Conservation (phyloP, 2,797 vertebrate genomes). For the Galagoides demidoff region DNA sequence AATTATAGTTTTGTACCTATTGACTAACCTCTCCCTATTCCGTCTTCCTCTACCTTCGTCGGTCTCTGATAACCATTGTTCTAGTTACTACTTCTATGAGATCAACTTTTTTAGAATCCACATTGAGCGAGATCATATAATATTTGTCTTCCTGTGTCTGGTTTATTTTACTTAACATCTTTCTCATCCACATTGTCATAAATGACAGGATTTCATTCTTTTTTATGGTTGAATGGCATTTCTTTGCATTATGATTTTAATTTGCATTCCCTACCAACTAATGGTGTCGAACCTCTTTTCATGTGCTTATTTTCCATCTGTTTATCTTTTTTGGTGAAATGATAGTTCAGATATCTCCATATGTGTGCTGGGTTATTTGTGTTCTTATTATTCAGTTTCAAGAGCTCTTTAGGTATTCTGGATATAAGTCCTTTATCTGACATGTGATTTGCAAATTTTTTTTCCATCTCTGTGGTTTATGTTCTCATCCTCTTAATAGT, state of each 20-base stretch:
- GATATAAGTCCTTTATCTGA: constrained; percentile 7
- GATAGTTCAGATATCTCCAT: not conserved
- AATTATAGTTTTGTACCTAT: not conserved
- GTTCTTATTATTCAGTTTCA: constrained; percentile 25
- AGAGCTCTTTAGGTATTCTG: not conserved
- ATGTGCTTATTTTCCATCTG: not conserved
- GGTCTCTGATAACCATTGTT: not conserved
- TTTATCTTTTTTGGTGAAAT: constrained; percentile 25
- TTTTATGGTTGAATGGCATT: not conserved
- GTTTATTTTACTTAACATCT: not conserved
- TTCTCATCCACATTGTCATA: not conserved
- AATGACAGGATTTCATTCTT: not conserved
- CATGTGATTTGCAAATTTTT: constrained; percentile 5
- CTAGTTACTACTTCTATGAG: not conserved
- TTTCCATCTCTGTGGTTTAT: not conserved
- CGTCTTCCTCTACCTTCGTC: not conserved
- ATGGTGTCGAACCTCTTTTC: not conserved
- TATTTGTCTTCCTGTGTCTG: not conserved
- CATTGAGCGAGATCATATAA: not conserved
- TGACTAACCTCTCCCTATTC: not conserved
- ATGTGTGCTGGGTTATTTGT: constrained; percentile 9
- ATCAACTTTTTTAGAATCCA: not conserved
- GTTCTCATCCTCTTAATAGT: constrained; percentile 15
- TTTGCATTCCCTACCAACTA: not conserved
- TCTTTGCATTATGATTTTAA: not conserved